A percentile compares a stretch with the other conserved stretches of the same genome.
Conservation (phyloP, 2,888 invertebrate species). For the Anorthoa munda region DNA sequence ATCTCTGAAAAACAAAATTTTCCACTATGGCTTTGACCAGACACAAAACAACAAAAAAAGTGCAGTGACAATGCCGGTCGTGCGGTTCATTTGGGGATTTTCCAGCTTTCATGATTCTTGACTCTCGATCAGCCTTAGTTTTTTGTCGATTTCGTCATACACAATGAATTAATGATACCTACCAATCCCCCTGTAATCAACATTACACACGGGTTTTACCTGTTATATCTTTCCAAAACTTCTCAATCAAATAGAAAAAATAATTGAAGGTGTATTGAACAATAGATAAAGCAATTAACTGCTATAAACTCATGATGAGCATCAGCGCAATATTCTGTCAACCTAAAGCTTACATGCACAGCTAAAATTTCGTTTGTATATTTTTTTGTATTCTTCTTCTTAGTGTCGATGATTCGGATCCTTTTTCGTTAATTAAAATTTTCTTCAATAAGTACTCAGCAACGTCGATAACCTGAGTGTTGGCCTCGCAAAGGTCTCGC, state of each 20-base stretch:
- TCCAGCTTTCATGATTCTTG: constrained; percentile 40
- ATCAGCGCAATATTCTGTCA: background rate
- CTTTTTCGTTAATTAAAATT: too few species aligned
- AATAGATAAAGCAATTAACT: background rate
- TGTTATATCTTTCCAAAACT: constrained; percentile 14
- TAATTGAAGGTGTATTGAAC: background rate
- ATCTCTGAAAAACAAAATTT: background rate
- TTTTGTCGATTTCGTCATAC: constrained; percentile 48
- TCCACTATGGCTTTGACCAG: background rate
- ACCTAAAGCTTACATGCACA: too few species aligned
- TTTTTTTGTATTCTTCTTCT: background rate
- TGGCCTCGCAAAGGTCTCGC: too few species aligned
- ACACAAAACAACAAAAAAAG: constrained; percentile 28
- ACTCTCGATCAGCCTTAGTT: constrained; percentile 26
- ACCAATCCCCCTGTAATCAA: constrained; percentile 26
- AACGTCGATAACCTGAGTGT: too few species aligned
- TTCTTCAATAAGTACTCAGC: too few species aligned
- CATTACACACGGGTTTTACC: constrained; percentile 46
- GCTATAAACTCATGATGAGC: background rate
- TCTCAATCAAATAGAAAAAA: constrained; percentile 4
- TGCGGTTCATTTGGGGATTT: constrained; percentile 39
- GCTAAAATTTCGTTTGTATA: background rate
- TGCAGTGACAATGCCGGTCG: constrained; percentile 1
- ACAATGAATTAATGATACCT: constrained; percentile 49
- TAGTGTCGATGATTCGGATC: too few species aligned